Evolutionary conservation across 2,888 invertebrate species (phyloP).

Genomic region (Dicyrtoma fusca): DNA sequence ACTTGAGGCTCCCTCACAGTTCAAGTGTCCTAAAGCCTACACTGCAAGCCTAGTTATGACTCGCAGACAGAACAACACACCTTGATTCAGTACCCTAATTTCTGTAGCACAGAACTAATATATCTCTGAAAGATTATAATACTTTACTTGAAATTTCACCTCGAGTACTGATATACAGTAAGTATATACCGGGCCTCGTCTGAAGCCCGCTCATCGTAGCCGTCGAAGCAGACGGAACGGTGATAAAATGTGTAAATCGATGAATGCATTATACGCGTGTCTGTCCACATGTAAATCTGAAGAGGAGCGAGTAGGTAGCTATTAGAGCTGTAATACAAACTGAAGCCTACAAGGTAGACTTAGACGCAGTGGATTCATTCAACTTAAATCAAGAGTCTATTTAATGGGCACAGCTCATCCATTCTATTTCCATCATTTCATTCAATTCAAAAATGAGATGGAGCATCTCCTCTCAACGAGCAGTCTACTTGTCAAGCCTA

Average conservation of each 20-base stretch:
- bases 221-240: neutral
- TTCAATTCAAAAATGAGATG: too few species aligned
- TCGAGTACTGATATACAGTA: neutral
- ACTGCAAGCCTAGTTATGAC: too few species aligned
- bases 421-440: too few species aligned
- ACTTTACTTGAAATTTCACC: neutral
- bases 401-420: neutral
- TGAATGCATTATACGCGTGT: constrained; percentile 24
- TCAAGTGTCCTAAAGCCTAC: too few species aligned
- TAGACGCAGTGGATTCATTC: neutral
- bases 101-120: too few species aligned
- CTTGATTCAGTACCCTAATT: too few species aligned
- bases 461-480: too few species aligned
- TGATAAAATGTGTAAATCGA: constrained; percentile 18
- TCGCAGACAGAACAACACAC: too few species aligned
- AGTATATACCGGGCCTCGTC: neutral
- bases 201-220: neutral
- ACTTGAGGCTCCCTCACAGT: too few species aligned
- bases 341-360: neutral
- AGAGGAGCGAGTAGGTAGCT: neutral
- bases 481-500: too few species aligned
- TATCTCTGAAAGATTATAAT: neutral
- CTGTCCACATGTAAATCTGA: constrained; percentile 1
- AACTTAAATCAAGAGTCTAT: constrained; percentile 12
- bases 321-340: constrained; percentile 2